A percentile compares a stretch with the other conserved stretches of the same genome.
Conservation (phyloP, 2,113 vertebrate genomes). For the Nansenia antarctica region DNA sequence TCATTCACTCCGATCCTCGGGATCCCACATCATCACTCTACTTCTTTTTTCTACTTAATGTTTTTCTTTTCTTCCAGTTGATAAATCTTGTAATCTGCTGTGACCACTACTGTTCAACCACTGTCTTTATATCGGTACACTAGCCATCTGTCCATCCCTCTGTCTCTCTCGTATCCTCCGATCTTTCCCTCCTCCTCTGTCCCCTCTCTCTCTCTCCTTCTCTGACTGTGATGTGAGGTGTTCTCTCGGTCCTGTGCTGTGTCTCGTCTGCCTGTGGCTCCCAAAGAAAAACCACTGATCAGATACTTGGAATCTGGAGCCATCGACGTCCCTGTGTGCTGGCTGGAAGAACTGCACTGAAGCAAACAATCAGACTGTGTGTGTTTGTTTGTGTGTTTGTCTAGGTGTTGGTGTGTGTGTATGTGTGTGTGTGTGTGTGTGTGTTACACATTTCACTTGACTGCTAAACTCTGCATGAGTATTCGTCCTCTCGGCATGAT, state of each 20-base stretch:
- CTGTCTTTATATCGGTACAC: constrained; percentile 19
- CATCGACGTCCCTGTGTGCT: constrained; percentile 32
- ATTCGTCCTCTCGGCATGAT: constrained; percentile 41
- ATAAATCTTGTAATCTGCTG: constrained; percentile 7
- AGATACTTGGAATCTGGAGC: constrained; percentile 38
- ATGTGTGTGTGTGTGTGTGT: background rate
- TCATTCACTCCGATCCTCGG: constrained; percentile 51
- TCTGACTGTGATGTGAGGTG: background rate
- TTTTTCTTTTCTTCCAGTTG: constrained; percentile 1
- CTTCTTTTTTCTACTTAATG: constrained; percentile 34
- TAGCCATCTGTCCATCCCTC: background rate
- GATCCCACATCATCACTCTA: constrained; percentile 44
- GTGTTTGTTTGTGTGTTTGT: constrained; percentile 24
- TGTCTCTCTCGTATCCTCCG: background rate
- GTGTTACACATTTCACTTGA: constrained; percentile 3
- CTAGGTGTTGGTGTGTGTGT: constrained; percentile 31
- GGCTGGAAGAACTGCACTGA: constrained; percentile 27
- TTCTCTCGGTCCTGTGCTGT: background rate
- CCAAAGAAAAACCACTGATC: constrained; percentile 29
- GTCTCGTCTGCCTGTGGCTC: constrained; percentile 24
- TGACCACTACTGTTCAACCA: constrained; percentile 27
- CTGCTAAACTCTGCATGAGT: constrained; percentile 32
- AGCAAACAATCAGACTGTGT: constrained; percentile 9
- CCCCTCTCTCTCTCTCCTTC: background rate
- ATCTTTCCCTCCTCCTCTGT: background rate